These are phyloP conservation scores for Chironex yamaguchii DNA, from an alignment of 30 jellyfish, hydroid and myxozoan genomes.

Conservation along the genomic window DNA sequence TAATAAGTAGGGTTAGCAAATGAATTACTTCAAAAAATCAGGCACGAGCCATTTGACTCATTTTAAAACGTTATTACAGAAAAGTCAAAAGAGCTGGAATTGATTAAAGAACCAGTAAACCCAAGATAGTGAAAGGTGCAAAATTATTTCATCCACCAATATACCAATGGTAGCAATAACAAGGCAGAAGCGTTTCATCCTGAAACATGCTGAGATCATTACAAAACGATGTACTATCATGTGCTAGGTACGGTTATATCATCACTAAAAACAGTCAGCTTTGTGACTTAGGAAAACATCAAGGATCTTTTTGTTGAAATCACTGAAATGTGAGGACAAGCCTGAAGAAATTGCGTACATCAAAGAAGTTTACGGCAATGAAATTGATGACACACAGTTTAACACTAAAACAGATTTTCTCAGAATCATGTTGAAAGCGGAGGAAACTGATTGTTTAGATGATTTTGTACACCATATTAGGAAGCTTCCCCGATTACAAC, in stretches of 20 bases:
- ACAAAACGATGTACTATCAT: neutral
- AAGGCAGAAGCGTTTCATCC: constrained; percentile 22
- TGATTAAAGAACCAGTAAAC: neutral
- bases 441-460: neutral
- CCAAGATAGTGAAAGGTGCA: constrained; percentile 15
- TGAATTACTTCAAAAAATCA: neutral
- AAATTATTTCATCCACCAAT: constrained; percentile 1
- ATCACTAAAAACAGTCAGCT: neutral
- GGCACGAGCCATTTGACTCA: neutral
- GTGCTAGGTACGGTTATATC: neutral
- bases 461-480: neutral
- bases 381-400: neutral
- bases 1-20: neutral
- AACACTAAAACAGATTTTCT: neutral
- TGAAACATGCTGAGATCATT: constrained; percentile 10
- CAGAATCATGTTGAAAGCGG: neutral
- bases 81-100: neutral
- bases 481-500: neutral
- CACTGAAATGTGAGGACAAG: neutral
- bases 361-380: neutral
- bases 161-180: neutral
- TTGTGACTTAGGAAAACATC: neutral
- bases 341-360: neutral
- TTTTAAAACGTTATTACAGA: neutral
- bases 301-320: neutral